phyloP scores from a whole-genome alignment of 2,888 invertebrate genomes.

The Cremastinae sp. region DNA sequence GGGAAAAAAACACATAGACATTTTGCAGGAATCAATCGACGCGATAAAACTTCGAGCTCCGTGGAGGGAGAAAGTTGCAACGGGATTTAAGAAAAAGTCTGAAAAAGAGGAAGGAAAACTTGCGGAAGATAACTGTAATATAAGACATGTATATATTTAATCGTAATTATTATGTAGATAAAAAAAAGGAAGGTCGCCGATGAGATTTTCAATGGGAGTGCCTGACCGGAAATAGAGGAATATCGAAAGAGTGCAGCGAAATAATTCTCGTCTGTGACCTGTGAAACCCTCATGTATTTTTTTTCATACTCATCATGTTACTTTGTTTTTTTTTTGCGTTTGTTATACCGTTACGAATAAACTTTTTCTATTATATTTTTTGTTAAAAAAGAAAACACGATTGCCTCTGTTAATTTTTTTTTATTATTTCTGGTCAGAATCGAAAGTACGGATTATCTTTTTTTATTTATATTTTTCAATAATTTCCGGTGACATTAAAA shows the following conservation, averaged over 20 bases:
- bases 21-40: background rate
- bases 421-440: background rate
- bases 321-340: slow-evolving; percentile 70
- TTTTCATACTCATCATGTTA: slow-evolving; percentile 62
- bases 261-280: slow-evolving; percentile 18
- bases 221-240: background rate
- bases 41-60: background rate
- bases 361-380: slow-evolving; percentile 57
- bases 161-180: slow-evolving; percentile 54
- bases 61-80: background rate
- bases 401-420: background rate
- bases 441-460: no score
- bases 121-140: slow-evolving; percentile 49
- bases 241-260: slow-evolving; percentile 10
- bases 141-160: slow-evolving; percentile 60
- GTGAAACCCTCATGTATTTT: slow-evolving; percentile 43
- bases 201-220: slow-evolving; percentile 3
- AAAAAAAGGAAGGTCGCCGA: slow-evolving; percentile 35
- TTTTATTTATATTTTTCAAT: no score
- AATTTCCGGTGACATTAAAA: no score
- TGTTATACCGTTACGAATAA: slow-evolving; percentile 79
- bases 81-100: slow-evolving; percentile 1
- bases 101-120: slow-evolving; percentile 15
- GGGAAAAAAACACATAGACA: background rate
- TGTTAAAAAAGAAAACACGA: slow-evolving; percentile 34